phyloP scores from a whole-genome alignment of 1,140 invertebrate genomes.

The Gryllus bimaculatus region DNA sequence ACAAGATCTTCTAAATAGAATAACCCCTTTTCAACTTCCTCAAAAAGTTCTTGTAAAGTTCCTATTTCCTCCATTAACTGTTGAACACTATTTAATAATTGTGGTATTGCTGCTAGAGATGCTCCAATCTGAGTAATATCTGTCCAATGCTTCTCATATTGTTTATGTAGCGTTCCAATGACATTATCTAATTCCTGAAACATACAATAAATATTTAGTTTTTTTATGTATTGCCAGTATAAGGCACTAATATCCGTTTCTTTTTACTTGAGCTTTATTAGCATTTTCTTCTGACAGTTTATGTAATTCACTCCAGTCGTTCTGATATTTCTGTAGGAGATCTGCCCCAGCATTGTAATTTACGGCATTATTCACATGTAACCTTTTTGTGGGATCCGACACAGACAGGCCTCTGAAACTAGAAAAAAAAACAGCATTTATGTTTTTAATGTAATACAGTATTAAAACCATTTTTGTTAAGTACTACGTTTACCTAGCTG shows the following conservation, averaged over 20 bases:
- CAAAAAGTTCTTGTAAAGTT: conserved; percentile 50
- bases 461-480: neutral
- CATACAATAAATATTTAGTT: conserved; percentile 17
- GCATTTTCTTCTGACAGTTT: conserved; percentile 52
- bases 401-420: conserved; percentile 21
- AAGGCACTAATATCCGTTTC: neutral
- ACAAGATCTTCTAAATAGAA: conserved; percentile 52
- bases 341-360: conserved; percentile 48
- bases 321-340: conserved; percentile 50
- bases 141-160: conserved; percentile 43
- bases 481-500: conserved; percentile 34
- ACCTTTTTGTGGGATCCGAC: neutral
- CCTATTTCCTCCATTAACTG: conserved; percentile 49
- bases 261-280: conserved; percentile 39
- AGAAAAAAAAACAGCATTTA: neutral
- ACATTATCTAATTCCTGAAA: conserved; percentile 41
- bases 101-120: conserved; percentile 44
- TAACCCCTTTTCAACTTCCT: conserved; percentile 50
- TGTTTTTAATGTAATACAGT: neutral
- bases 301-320: conserved; percentile 54
- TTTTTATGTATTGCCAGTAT: neutral
- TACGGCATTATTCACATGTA: conserved; percentile 30
- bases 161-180: conserved; percentile 43
- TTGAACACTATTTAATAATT: conserved; percentile 46
- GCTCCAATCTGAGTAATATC: conserved; percentile 42